Evolutionary conservation across 1,140 invertebrate genomes (phyloP).

Genomic region (Watersipora subatra): DNA sequence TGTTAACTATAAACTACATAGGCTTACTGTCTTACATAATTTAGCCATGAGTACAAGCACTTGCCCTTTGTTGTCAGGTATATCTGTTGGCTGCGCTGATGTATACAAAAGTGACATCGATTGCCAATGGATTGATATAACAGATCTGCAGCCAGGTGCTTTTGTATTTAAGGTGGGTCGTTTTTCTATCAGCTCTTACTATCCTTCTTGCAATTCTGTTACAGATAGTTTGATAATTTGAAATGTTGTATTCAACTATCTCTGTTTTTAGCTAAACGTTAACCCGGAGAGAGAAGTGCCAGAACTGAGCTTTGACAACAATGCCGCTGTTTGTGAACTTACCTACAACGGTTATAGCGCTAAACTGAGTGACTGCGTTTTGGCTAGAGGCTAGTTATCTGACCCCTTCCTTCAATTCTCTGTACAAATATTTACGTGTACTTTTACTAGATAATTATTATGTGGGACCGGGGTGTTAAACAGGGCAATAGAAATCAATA

Average conservation of each 20-base stretch:
- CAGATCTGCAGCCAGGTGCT: constrained; percentile 65
- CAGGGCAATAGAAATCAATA: too few relatives aligned
- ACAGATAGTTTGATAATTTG: too few relatives aligned
- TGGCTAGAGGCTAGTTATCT: neutral
- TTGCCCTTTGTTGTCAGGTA: constrained; percentile 44
- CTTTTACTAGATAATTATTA: too few relatives aligned
- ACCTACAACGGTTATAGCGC: constrained; percentile 59
- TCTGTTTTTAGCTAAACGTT: constrained; percentile 30
- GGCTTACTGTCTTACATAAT: too few relatives aligned
- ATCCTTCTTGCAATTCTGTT: too few relatives aligned
- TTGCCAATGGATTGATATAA: constrained; percentile 94
- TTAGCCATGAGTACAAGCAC: too few relatives aligned
- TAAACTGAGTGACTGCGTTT: neutral
- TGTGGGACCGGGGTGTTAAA: too few relatives aligned
- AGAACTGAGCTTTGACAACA: constrained; percentile 78
- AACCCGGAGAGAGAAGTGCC: constrained; percentile 74
- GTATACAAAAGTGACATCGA: constrained; percentile 86
- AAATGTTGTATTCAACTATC: neutral
- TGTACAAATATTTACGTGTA: too few relatives aligned
- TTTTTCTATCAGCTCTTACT: too few relatives aligned
- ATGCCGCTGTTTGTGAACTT: constrained; percentile 71
- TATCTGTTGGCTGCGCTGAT: constrained; percentile 85
- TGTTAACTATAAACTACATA: too few relatives aligned
- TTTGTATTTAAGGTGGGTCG: constrained; percentile 68
- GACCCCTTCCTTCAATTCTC: neutral